A percentile compares a stretch with the other conserved stretches of the same genome.
phyloP scores from a whole-genome alignment of 1,140 invertebrate genomes.

The Episyrphus balteatus region DNA sequence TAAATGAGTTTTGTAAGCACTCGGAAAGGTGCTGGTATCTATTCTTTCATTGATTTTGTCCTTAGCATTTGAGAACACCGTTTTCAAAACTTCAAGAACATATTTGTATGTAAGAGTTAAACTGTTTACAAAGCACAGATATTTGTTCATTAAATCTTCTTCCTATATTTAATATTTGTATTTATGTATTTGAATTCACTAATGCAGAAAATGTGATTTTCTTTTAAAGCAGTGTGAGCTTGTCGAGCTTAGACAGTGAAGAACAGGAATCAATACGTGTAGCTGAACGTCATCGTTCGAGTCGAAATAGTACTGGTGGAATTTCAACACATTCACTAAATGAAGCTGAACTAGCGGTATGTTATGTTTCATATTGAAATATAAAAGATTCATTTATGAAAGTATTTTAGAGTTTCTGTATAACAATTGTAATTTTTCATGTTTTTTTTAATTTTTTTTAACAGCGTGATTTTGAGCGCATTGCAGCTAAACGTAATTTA shows the following conservation, averaged over 20 bases:
- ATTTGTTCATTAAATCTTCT: background rate
- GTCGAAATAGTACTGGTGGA: constrained; percentile 44
- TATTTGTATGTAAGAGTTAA: too few relatives aligned
- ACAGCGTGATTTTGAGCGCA: constrained; percentile 48
- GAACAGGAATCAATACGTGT: constrained; percentile 39
- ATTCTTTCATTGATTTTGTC: too few relatives aligned
- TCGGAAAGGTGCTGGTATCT: too few relatives aligned
- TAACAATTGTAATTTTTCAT: background rate
- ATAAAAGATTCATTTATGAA: background rate
- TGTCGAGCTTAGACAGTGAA: constrained; percentile 46
- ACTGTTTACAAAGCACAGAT: too few relatives aligned
- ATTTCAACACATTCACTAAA: constrained; percentile 74
- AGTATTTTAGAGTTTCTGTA: constrained; percentile 3
- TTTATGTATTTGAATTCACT: background rate
- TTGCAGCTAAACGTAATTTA: constrained; percentile 46
- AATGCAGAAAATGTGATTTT: background rate
- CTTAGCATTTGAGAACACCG: too few relatives aligned
- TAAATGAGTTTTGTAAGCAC: too few relatives aligned
- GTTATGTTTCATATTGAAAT: constrained; percentile 4
- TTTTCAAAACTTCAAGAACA: too few relatives aligned
- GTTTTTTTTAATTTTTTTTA: constrained; percentile 1
- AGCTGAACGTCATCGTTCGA: constrained; percentile 36
- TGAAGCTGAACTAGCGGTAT: constrained; percentile 69
- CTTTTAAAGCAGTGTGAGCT: constrained; percentile 26
- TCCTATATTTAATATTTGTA: background rate